A percentile compares a stretch with the other conserved stretches of the same genome.
phyloP scores from a whole-genome alignment of 2,797 vertebrate genomes.

The Sebastes minor region DNA sequence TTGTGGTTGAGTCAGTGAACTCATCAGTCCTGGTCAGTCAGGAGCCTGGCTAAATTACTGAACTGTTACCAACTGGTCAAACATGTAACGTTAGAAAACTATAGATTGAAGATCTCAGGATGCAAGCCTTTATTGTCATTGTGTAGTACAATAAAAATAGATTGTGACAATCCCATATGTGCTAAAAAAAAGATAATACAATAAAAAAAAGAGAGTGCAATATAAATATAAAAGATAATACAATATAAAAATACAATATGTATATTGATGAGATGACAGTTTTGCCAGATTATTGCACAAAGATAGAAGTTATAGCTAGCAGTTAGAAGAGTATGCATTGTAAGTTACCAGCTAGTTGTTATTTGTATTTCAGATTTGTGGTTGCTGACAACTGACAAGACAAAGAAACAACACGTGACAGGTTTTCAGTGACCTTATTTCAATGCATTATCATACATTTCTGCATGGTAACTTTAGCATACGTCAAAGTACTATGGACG shows the following conservation, averaged over 20 bases:
- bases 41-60: background rate
- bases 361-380: background rate
- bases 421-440: background rate
- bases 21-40: background rate
- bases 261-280: no score
- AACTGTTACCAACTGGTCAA: background rate
- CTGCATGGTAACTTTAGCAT: background rate
- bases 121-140: no score
- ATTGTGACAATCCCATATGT: no score
- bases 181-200: no score
- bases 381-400: background rate
- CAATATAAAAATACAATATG: no score
- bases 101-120: no score
- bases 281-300: no score
- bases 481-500: background rate
- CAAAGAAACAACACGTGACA: slow-evolving; percentile 48
- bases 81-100: background rate
- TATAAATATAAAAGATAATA: no score
- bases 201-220: no score
- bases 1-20: background rate
- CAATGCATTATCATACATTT: background rate
- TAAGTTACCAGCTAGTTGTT: background rate
- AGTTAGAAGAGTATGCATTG: background rate
- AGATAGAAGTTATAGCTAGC: background rate
- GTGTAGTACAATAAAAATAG: no score